These are phyloP conservation scores for Noctuana brunneofusca DNA, from an alignment of 2,888 invertebrate genomes.

Conservation along the genomic window DNA sequence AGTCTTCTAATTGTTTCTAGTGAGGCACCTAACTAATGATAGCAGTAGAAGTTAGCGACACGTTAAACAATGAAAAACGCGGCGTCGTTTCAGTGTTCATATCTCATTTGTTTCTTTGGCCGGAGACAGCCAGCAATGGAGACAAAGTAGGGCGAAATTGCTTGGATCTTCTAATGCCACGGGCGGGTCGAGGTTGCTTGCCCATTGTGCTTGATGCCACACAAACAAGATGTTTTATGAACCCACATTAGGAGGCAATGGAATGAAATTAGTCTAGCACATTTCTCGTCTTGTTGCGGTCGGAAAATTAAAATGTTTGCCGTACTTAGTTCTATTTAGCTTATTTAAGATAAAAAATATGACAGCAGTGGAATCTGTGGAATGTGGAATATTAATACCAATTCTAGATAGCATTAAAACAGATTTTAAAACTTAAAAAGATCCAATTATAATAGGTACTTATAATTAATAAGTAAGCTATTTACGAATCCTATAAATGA, in stretches of 20 bases:
- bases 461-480: no score
- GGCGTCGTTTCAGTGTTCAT: conserved; percentile 56
- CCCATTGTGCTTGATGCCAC: conserved; percentile 65
- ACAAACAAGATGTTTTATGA: conserved; percentile 78
- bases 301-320: conserved; percentile 47
- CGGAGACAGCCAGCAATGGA: conserved; percentile 61
- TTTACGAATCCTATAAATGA: no score
- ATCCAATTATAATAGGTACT: no score
- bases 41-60: conserved; percentile 41
- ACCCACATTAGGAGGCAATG: conserved; percentile 67
- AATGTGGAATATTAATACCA: no score
- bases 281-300: conserved; percentile 50
- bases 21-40: conserved; percentile 24
- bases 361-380: no score
- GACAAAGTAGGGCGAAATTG: conserved; percentile 72
- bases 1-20: conserved; percentile 24
- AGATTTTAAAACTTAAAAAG: no score
- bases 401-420: no score
- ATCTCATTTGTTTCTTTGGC: conserved; percentile 61
- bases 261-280: conserved; percentile 50
- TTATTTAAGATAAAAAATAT: no score
- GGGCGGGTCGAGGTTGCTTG: conserved; percentile 50
- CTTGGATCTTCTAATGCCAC: conserved; percentile 59
- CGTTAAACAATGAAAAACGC: conserved; percentile 64
- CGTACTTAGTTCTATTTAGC: background rate